These are phyloP conservation scores for Oreonectes daqikongensis DNA, from an alignment of 2,797 vertebrate genomes.

Conservation along the genomic window DNA sequence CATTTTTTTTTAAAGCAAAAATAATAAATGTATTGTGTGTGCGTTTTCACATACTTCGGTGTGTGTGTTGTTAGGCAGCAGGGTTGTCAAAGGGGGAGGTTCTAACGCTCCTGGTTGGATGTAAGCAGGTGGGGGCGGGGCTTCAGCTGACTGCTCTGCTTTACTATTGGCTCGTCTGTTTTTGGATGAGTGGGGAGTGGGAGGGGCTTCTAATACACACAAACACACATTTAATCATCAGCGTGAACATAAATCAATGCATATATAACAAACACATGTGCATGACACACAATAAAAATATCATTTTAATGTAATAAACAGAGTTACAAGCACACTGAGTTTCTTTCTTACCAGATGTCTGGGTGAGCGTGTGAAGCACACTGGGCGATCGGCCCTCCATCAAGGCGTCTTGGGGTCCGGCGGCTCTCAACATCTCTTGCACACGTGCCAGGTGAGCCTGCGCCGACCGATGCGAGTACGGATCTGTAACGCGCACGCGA, in stretches of 20 bases:
- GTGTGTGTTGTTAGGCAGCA: slow-evolving; percentile 77
- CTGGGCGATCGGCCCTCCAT: slow-evolving; percentile 79
- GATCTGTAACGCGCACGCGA: slow-evolving; percentile 67
- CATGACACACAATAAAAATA: too few relatives aligned
- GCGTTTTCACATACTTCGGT: slow-evolving; percentile 67
- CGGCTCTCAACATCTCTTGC: slow-evolving; percentile 75
- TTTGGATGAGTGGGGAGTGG: slow-evolving; percentile 66
- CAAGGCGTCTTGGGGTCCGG: slow-evolving; percentile 77
- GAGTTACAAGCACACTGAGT: neutral
- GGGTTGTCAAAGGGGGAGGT: slow-evolving; percentile 75
- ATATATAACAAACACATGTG: neutral
- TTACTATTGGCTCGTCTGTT: slow-evolving; percentile 77
- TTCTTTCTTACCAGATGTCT: slow-evolving; percentile 66
- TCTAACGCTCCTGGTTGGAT: slow-evolving; percentile 81
- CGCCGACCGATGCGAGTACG: slow-evolving; percentile 75
- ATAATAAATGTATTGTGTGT: too few relatives aligned
- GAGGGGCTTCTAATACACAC: slow-evolving; percentile 62
- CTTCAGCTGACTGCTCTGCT: slow-evolving; percentile 69
- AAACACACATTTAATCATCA: neutral
- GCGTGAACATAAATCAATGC: neutral
- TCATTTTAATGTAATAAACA: too few relatives aligned
- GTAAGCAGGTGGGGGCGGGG: slow-evolving; percentile 77
- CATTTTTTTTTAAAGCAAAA: too few relatives aligned
- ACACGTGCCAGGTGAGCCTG: slow-evolving; percentile 77
- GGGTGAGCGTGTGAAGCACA: slow-evolving; percentile 75